Evolutionary conservation across 2,113 vertebrate species (phyloP).

Genomic region (Monopterus albus): DNA sequence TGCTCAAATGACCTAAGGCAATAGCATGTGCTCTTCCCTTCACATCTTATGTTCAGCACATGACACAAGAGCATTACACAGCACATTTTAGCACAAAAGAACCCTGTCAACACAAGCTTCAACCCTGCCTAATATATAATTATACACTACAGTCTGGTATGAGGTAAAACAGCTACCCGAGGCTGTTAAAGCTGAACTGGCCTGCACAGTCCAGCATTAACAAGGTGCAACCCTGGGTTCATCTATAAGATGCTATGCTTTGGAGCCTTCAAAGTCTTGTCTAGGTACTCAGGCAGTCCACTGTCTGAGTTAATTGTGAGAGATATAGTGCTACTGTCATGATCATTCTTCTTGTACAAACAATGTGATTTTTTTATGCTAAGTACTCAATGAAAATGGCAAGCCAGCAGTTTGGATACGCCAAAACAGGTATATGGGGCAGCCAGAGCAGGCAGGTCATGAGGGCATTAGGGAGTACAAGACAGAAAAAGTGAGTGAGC

Average conservation of each 20-base stretch:
- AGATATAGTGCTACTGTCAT: conserved; percentile 35
- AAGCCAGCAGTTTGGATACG: conserved; percentile 49
- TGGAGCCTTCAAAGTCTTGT: conserved; percentile 22
- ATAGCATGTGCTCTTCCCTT: background rate
- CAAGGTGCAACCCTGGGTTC: conserved; percentile 16
- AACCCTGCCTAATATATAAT: conserved; percentile 11
- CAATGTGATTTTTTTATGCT: conserved; percentile 45
- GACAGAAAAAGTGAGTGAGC: background rate
- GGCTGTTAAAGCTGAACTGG: background rate
- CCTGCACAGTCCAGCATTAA: conserved; percentile 6
- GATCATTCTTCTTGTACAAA: conserved; percentile 48
- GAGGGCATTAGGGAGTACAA: background rate
- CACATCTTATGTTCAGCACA: conserved; percentile 7
- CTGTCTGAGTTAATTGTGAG: conserved; percentile 50
- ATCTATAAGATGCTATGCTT: background rate
- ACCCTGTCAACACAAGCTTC: conserved; percentile 6
- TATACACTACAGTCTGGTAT: background rate
- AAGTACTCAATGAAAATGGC: conserved; percentile 48
- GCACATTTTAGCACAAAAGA: conserved; percentile 21
- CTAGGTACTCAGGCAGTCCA: conserved; percentile 56
- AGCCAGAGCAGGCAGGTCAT: conserved; percentile 8
- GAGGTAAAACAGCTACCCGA: conserved; percentile 2
- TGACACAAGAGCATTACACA: background rate
- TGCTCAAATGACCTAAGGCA: background rate
- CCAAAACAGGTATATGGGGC: conserved; percentile 55